Conservation (phyloP, 2,888 invertebrate species). For the Dyspetes luteomarginatus region DNA sequence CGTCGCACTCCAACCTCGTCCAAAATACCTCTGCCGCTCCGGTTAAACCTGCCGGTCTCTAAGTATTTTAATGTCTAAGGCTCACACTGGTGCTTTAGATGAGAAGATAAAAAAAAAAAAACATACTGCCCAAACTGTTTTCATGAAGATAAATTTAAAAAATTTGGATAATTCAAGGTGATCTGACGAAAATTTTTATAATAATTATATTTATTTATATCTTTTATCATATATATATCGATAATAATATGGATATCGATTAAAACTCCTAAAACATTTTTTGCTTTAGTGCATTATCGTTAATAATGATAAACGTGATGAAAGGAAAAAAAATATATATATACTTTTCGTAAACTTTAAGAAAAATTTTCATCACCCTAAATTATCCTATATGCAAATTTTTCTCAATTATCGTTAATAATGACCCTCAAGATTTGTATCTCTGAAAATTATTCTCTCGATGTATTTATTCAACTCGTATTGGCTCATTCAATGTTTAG, state of each 20-base stretch:
- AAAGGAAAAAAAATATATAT: too few relatives aligned
- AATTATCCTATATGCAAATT: too few relatives aligned
- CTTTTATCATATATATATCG: not conserved
- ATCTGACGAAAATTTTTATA: not conserved
- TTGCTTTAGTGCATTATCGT: too few relatives aligned
- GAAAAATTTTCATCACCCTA: too few relatives aligned
- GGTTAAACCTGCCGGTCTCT: slow-evolving; percentile 81
- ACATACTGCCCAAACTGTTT: slow-evolving; percentile 32
- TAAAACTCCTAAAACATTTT: too few relatives aligned
- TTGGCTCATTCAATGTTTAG: not conserved
- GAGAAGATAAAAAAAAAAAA: slow-evolving; percentile 61
- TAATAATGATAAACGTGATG: too few relatives aligned
- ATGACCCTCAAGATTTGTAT: too few relatives aligned
- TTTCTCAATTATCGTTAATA: too few relatives aligned
- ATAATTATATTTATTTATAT: not conserved
- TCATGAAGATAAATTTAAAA: not conserved
- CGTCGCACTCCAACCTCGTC: slow-evolving; percentile 78
- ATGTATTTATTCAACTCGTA: too few relatives aligned
- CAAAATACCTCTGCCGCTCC: slow-evolving; percentile 84
- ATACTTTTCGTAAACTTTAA: too few relatives aligned
- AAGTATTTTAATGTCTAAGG: slow-evolving; percentile 65
- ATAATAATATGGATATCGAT: not conserved
- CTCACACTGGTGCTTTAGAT: slow-evolving; percentile 69
- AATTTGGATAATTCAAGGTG: not conserved
- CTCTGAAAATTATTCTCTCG: too few relatives aligned